Evolutionary conservation across 2,113 vertebrate genomes (phyloP).

Genomic region (Perccottus glenii): DNA sequence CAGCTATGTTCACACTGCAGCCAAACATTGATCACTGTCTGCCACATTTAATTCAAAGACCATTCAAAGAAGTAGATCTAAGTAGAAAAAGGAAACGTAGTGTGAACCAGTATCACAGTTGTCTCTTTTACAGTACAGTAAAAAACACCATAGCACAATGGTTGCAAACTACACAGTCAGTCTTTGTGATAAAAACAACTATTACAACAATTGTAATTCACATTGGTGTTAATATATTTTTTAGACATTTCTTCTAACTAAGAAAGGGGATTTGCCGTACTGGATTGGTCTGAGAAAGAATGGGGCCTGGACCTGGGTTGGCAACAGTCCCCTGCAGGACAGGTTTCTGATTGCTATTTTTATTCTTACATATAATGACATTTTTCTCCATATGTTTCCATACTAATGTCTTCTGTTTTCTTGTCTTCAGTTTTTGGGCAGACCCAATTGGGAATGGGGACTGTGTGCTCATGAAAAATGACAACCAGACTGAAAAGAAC

Average conservation of each 20-base stretch:
- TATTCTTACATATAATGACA: background rate
- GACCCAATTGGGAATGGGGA: accelerated
- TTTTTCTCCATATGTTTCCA: background rate
- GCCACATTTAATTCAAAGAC: background rate
- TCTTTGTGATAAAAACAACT: too few species aligned
- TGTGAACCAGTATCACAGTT: too few species aligned
- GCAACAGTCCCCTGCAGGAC: constrained; percentile 22
- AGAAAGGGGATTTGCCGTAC: constrained; percentile 32
- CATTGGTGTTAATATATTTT: constrained; percentile 12
- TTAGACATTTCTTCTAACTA: constrained; percentile 65
- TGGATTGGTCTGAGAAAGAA: constrained; percentile 64
- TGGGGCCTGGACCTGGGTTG: constrained; percentile 68
- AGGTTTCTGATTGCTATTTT: constrained; percentile 36
- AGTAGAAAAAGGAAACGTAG: too few species aligned
- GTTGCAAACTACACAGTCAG: too few species aligned
- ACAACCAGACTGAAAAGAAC: constrained; percentile 6
- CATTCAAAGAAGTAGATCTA: background rate
- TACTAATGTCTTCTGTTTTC: background rate
- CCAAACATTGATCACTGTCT: too few species aligned
- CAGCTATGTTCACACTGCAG: too few species aligned
- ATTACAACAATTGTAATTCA: too few species aligned
- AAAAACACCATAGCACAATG: too few species aligned
- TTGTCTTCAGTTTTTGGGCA: constrained; percentile 63
- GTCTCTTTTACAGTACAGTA: too few species aligned
- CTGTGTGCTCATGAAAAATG: constrained; percentile 54